A percentile compares a stretch with the other conserved stretches of the same genome.
These are phyloP conservation scores for Ceratotherium simum DNA, from an alignment of 2,113 vertebrate genomes.

Conservation along the genomic window DNA sequence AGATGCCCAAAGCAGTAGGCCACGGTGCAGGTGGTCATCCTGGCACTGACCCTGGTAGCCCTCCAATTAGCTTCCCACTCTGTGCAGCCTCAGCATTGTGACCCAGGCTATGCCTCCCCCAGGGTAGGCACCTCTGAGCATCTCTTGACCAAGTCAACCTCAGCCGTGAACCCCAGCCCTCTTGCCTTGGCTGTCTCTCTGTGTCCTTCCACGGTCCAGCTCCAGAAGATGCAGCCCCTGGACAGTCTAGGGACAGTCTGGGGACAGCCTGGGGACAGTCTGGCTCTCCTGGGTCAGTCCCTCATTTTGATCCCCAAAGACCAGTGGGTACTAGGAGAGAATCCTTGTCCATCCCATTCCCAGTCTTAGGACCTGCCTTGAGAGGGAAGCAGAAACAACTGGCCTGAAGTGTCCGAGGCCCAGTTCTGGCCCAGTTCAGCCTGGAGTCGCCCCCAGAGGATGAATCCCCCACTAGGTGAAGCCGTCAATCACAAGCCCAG, in stretches of 20 bases:
- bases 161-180: not conserved
- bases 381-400: not conserved
- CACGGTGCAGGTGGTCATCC: no score
- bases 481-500: fast-evolving
- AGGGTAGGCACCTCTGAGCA: no score
- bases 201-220: not conserved
- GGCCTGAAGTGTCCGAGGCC: not conserved
- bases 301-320: fast-evolving
- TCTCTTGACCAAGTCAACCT: not conserved
- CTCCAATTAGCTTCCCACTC: not conserved
- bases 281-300: fast-evolving
- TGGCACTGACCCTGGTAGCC: not conserved
- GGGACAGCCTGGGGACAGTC: no score
- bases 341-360: fast-evolving
- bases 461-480: fast-evolving
- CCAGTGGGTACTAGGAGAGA: not conserved
- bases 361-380: no score
- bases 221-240: no score
- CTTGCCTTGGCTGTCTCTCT: not conserved
- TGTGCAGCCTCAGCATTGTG: not conserved
- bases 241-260: fast-evolving
- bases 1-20: not conserved
- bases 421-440: not conserved
- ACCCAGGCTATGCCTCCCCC: not conserved
- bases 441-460: fast-evolving